These are phyloP conservation scores for Apodemus agrarius DNA, from an alignment of 2,797 vertebrate genomes.

Conservation along the genomic window DNA sequence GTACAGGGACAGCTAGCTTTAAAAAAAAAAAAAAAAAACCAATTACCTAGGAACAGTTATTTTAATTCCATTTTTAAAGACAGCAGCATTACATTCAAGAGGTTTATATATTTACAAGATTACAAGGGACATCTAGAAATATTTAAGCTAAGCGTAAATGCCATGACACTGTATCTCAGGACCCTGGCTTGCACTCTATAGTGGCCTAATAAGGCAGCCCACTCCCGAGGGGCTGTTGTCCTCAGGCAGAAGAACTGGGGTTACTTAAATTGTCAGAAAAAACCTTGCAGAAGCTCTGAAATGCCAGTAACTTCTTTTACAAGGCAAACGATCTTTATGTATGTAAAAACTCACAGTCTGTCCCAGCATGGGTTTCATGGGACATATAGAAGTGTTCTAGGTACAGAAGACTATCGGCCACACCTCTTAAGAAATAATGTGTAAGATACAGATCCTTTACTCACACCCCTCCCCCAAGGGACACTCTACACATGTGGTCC, in stretches of 20 bases:
- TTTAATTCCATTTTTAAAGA: conserved; percentile 40
- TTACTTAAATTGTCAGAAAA: background rate
- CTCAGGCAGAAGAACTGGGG: background rate
- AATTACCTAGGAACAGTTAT: background rate
- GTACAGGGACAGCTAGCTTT: too few relatives aligned
- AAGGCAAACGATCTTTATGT: background rate
- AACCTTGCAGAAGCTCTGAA: background rate
- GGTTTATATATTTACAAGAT: background rate
- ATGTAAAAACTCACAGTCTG: background rate
- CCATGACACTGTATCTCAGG: background rate
- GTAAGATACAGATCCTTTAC: background rate
- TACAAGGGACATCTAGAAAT: background rate
- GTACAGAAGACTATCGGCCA: background rate
- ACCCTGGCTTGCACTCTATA: background rate
- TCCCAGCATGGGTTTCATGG: background rate
- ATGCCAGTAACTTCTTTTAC: background rate
- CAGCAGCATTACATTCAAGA: background rate
- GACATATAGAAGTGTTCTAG: background rate
- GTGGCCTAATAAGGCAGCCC: background rate
- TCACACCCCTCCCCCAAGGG: background rate
- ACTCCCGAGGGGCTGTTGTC: background rate
- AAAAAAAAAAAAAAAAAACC: too few relatives aligned
- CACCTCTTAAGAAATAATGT: background rate
- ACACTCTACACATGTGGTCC: background rate
- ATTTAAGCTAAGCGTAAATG: background rate